Conservation (phyloP, 1,140 invertebrate genomes). For the Gryllus bimaculatus region DNA sequence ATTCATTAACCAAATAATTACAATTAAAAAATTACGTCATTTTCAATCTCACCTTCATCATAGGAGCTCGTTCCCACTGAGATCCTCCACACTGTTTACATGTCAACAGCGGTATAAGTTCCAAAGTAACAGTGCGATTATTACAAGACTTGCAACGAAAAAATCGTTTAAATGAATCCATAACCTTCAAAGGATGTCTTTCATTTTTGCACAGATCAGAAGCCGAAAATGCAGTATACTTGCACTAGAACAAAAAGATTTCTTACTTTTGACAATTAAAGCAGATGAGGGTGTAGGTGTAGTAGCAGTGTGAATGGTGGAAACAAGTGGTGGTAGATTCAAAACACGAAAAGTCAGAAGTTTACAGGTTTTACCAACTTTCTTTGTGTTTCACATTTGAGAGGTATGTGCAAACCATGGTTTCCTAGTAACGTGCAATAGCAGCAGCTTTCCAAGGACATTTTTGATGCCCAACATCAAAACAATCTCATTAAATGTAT, state of each 20-base stretch:
- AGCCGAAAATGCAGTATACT: constrained; percentile 78
- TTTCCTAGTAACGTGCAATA: too few relatives aligned
- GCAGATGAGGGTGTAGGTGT: too few relatives aligned
- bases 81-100: constrained; percentile 68
- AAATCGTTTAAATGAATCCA: constrained; percentile 76
- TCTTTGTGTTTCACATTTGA: too few relatives aligned
- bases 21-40: background rate
- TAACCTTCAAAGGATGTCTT: constrained; percentile 63
- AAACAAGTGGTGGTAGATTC: too few relatives aligned
- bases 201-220: constrained; percentile 75
- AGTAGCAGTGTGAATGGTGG: too few relatives aligned
- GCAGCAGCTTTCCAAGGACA: too few relatives aligned
- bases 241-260: constrained; percentile 47
- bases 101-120: constrained; percentile 60
- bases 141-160: constrained; percentile 83
- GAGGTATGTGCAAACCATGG: too few relatives aligned
- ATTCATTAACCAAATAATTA: background rate
- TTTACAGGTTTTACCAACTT: too few relatives aligned
- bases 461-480: too few relatives aligned
- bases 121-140: constrained; percentile 67
- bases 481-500: too few relatives aligned
- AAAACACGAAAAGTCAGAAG: too few relatives aligned
- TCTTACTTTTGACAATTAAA: too few relatives aligned
- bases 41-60: constrained; percentile 62
- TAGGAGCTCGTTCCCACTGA: constrained; percentile 65